Evolutionary conservation across 2,113 vertebrate species (phyloP).

Genomic region (Microtus pennsylvanicus): DNA sequence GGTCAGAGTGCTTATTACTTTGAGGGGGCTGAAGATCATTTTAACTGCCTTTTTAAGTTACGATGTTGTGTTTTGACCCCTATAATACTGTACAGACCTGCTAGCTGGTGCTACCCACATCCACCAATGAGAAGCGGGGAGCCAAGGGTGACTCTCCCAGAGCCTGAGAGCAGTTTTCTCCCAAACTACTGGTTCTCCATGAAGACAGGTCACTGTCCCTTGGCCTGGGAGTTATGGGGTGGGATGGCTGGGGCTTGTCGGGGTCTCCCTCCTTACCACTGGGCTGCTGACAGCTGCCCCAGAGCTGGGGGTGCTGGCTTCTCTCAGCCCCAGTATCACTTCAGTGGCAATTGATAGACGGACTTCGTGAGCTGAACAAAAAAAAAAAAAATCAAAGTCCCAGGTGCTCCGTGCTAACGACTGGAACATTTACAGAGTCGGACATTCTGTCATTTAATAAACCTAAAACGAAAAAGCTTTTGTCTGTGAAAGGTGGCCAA

Average conservation of each 20-base stretch:
- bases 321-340: conserved; percentile 73
- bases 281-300: conserved; percentile 70
- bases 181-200: neutral
- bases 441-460: conserved; percentile 98
- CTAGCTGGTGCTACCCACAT: fast-evolving
- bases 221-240: conserved; percentile 60
- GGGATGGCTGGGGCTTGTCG: conserved; percentile 2
- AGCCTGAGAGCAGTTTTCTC: neutral
- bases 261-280: neutral
- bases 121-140: fast-evolving
- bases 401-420: conserved; percentile 99
- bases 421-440: conserved; percentile 96
- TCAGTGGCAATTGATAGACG: conserved; percentile 84
- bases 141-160: fast-evolving
- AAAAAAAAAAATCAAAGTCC: conserved; percentile 88
- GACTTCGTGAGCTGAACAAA: conserved; percentile 14
- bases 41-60: neutral
- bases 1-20: conserved; percentile 57
- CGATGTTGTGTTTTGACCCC: neutral
- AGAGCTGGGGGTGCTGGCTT: neutral
- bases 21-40: neutral
- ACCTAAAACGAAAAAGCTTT: conserved; percentile 97
- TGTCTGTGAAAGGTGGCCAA: conserved; percentile 90
- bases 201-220: conserved; percentile 64
- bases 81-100: neutral